These are phyloP conservation scores for Eptesicus fuscus DNA, from an alignment of 2,113 vertebrate genomes.

Conservation along the genomic window DNA sequence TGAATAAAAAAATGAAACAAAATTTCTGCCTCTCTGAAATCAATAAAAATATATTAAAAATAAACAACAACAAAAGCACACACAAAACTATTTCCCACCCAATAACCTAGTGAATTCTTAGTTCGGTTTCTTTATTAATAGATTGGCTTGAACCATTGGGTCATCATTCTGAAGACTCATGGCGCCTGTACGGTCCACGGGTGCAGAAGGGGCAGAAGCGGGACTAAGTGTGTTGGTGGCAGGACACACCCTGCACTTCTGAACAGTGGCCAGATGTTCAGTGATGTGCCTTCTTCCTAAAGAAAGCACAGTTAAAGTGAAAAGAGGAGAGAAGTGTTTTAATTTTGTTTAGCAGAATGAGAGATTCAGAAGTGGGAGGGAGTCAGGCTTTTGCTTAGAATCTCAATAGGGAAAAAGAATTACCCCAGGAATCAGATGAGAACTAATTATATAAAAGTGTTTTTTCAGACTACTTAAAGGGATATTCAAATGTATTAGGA, in stretches of 20 bases:
- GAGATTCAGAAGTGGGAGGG: background rate
- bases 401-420: background rate
- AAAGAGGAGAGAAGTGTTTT: background rate
- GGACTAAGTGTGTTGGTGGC: background rate
- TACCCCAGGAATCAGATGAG: background rate
- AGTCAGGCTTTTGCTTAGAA: background rate
- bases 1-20: background rate
- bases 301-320: background rate
- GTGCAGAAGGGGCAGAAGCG: background rate
- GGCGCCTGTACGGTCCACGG: background rate
- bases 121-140: background rate
- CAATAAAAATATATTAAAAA: too few species aligned
- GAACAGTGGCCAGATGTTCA: background rate
- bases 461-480: background rate
- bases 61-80: too few species aligned
- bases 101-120: background rate
- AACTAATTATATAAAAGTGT: background rate
- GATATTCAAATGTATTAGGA: background rate
- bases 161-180: background rate
- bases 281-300: background rate
- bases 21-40: background rate
- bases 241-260: background rate
- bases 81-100: background rate
- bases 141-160: background rate
- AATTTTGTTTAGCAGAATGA: background rate